Base-by-base conservation (phyloP, 1,140 invertebrate genomes). In the Cyrtorhinus lividipennis region DNA sequence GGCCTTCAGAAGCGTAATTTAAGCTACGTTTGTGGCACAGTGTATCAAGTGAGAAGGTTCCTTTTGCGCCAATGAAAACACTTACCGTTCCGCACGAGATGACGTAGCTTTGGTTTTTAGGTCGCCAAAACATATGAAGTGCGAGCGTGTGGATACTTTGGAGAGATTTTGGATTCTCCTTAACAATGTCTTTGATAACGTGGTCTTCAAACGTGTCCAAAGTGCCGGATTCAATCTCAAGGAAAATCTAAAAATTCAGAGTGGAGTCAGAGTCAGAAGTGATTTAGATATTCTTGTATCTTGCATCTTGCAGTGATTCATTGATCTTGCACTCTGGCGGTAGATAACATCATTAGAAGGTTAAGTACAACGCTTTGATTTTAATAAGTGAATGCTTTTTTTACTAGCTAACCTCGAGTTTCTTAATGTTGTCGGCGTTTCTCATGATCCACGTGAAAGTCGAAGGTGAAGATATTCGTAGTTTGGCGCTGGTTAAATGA, bases 361-460 rank as follows among this genome's bases (percentile, higher is more conserved):
- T 48, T 20, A 48, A 48, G 23, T n/a, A n/a, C n/a, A n/a, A n/a
- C n/a, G n/a, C n/a, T n/a, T n/a, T n/a, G n/a, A n/a, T n/a, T n/a
- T n/a, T n/a, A n/a, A n/a, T n/a, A n/a, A n/a, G n/a, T n/a, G n/a
- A n/a, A n/a, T n/a, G n/a, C n/a, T n/a, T n/a, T n/a, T n/a, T n/a
- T n/a, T n/a, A n/a, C n/a, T n/a, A n/a, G n/a, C 30, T 56, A 15
- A 66, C 65, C 62, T 63, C 65, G 15, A 66, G 44, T 22, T 48
- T 56, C 8, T 56, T n/a, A 12, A 66, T 66, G 30, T 46, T 53
- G 24, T 56, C 53, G 2, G 62, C 58, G 25, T 63, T 56, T 25
- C 57, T 56, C 58, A 66, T 61, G 22, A 66, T 56, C 65, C 65
- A 66, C 8, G 20, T 15, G 46, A 66, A 66, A 20, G 62, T 63